Base-by-base conservation (phyloP, 2,888 invertebrate genomes). In the Polietes domitor region DNA sequence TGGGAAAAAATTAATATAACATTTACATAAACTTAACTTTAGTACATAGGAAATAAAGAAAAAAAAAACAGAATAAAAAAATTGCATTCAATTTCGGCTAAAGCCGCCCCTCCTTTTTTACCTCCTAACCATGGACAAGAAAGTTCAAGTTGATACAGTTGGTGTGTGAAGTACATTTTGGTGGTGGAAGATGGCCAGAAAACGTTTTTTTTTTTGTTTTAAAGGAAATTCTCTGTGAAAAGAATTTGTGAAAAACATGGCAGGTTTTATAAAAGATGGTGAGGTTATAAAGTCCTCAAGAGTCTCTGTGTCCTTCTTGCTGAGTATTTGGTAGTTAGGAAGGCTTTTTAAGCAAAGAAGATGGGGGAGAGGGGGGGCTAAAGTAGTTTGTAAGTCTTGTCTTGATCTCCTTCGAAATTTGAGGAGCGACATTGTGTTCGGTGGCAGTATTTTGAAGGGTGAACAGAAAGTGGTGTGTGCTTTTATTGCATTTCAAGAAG, bases 1-100 rank as follows among this genome's bases (percentile, higher is more conserved):
- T 81, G 85, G 41, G 86, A 88, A 87, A 87, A 87, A 88, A 88
- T 88, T 88, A 73, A 68, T 74, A 41, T 32, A 71, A 72, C 78
- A 72, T 81, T 75, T 84, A 84, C 80, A 84, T 78, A 73, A 75
- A 41, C 70, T 74, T 83, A 77, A 88, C 86, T 85, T 87, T 83
- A 87, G 87, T 88, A 88, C 86, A 75, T 43, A 76, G 65, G 21
- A 75, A 50, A 63, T 37, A 28, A 32, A 9, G 21, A 70, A 17
- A 17, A 76, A 15, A 7, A 71, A 70, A 75, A 58, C n/a, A n/a
- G n/a, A 70, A 17, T 50, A 76, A 15, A 7, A 71, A 70, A 75
- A 58, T 72, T 75, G 55, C 58, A 76, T 63, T 58, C 58, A 37
- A 37, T 15, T 53, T 28, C 12, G 12, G n/a, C 63, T 58, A 3